Conservation (phyloP, 23 tunicate genomes). For the Clavelina lepadiformis region DNA sequence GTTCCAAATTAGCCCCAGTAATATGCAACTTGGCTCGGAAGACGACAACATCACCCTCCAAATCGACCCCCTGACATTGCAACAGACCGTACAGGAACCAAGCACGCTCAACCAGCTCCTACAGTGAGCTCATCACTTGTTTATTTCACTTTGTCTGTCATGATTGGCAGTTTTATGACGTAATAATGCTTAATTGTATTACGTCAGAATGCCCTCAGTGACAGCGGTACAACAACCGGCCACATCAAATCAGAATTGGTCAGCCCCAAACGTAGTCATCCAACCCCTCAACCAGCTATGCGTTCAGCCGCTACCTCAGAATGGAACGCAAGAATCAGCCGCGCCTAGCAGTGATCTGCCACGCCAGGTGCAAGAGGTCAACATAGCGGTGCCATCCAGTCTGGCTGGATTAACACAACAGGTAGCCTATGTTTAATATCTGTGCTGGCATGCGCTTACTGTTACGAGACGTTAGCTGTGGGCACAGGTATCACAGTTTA, state of each 20-base stretch:
- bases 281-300: slow-evolving; percentile 64
- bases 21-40: slow-evolving; percentile 23
- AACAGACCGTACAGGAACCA: slow-evolving; percentile 25
- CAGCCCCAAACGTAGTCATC: slow-evolving; percentile 65
- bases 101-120: background rate
- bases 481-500: too few species aligned
- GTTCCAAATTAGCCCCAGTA: slow-evolving; percentile 30
- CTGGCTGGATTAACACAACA: slow-evolving; percentile 53
- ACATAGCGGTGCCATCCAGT: slow-evolving; percentile 69
- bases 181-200: too few species aligned
- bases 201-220: background rate
- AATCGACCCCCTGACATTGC: slow-evolving; percentile 64
- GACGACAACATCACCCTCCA: slow-evolving; percentile 53
- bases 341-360: slow-evolving; percentile 5
- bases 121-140: background rate
- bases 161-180: too few species aligned
- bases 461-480: too few species aligned
- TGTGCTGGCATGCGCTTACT: too few species aligned
- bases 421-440: slow-evolving; percentile 10
- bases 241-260: too few species aligned
- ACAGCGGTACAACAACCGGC: too few species aligned
- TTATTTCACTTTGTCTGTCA: background rate
- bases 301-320: slow-evolving; percentile 14
- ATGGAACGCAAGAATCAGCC: background rate
- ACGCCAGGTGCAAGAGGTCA: slow-evolving; percentile 28